phyloP scores from a whole-genome alignment of 2,797 vertebrate genomes.

The Enteromius treurensis region DNA sequence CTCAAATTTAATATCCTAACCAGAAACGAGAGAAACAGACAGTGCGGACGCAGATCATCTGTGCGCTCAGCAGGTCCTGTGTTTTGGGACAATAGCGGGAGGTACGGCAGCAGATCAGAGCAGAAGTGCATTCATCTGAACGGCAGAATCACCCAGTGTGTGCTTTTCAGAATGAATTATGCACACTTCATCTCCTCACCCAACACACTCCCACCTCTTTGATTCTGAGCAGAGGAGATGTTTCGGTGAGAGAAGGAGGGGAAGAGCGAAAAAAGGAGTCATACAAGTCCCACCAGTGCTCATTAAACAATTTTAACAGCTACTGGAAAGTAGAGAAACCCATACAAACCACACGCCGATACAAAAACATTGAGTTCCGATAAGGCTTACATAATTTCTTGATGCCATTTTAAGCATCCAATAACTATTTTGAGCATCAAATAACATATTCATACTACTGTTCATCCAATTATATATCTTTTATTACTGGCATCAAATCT shows the following conservation, averaged over 20 bases:
- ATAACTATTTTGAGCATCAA: no score
- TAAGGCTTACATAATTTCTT: neutral
- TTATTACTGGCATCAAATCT: neutral
- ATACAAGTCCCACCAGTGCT: constrained; percentile 46
- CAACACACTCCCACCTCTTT: constrained; percentile 29
- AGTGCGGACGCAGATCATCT: constrained; percentile 20
- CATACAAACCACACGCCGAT: neutral
- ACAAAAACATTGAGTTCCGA: neutral
- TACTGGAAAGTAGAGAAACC: constrained; percentile 38
- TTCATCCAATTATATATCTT: neutral
- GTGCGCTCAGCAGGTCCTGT: constrained; percentile 2
- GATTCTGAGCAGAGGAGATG: constrained; percentile 31
- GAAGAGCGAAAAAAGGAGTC: neutral
- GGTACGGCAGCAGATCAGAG: constrained; percentile 20
- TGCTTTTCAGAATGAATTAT: constrained; percentile 45
- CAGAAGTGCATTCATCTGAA: constrained; percentile 28
- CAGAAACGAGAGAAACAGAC: constrained; percentile 29
- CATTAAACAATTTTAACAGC: constrained; percentile 48
- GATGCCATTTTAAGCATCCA: neutral
- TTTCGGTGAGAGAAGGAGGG: constrained; percentile 12
- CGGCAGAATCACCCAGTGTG: constrained; percentile 19
- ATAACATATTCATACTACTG: no score
- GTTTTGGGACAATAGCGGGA: constrained; percentile 21
- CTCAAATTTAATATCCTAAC: constrained; percentile 1
- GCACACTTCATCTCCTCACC: constrained; percentile 41